These are phyloP conservation scores for Drosophila ficusphila DNA, from an alignment of 1,140 invertebrate species.

Conservation along the genomic window DNA sequence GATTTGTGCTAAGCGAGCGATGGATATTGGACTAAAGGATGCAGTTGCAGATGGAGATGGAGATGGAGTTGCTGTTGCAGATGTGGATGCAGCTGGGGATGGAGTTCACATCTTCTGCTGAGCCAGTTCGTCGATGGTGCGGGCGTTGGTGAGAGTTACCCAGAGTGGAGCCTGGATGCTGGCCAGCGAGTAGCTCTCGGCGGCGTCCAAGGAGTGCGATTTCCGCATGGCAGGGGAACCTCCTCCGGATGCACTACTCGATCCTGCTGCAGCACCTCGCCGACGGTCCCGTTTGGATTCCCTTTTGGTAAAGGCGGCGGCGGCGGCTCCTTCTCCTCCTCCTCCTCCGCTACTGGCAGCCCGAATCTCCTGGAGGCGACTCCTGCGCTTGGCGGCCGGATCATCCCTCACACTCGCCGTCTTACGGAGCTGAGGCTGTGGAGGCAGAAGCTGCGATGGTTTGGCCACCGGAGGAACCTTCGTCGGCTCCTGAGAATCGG, in stretches of 20 bases:
- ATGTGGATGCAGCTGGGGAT: background rate
- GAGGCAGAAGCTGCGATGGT: conserved; percentile 40
- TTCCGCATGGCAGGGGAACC: conserved; percentile 57
- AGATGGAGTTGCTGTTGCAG: background rate
- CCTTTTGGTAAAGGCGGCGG: conserved; percentile 55
- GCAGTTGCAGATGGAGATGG: conserved; percentile 11
- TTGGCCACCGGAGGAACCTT: conserved; percentile 11
- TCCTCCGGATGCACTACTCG: background rate
- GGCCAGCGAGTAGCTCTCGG: conserved; percentile 66
- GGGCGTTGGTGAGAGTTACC: conserved; percentile 88
- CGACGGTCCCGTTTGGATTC: conserved; percentile 57
- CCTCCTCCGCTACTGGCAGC: conserved; percentile 39
- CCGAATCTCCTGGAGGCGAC: conserved; percentile 64
- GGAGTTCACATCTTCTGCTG: conserved; percentile 65
- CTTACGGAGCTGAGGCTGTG: conserved; percentile 65
- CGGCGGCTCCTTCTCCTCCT: conserved; percentile 31
- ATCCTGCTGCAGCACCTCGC: conserved; percentile 8
- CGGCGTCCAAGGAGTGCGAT: conserved; percentile 70
- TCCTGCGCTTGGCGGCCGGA: conserved; percentile 58
- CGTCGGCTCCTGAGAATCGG: background rate
- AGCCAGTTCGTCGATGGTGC: conserved; percentile 84
- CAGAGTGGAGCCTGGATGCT: conserved; percentile 86
- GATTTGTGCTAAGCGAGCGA: conserved; percentile 14
- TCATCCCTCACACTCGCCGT: conserved; percentile 62
- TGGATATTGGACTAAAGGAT: too few species aligned